Percentiles rank a stretch among this genome's conserved stretches.
Evolutionary conservation across 2,113 vertebrate genomes (phyloP).

Genomic region (Gadus chalcogrammus): DNA sequence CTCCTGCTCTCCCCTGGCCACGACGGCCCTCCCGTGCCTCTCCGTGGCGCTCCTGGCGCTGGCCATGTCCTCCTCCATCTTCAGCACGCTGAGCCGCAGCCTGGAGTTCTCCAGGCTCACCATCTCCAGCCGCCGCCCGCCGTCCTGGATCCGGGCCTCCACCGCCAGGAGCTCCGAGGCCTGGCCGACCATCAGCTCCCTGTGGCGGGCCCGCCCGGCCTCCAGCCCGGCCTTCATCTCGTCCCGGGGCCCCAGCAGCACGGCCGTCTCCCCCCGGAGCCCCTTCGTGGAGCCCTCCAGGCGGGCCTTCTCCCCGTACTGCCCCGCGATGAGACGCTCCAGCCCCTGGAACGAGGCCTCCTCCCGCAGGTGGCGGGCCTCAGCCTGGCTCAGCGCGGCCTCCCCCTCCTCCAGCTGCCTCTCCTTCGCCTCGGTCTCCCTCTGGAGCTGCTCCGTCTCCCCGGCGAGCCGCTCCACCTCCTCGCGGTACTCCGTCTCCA

Average conservation of each 20-base stretch:
- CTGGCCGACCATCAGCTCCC: constrained; percentile 28
- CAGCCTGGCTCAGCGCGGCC: constrained; percentile 39
- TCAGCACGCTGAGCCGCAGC: constrained; percentile 36
- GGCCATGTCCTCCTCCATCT: constrained; percentile 23
- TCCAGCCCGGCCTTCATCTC: constrained; percentile 40
- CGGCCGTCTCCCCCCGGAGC: constrained; percentile 29
- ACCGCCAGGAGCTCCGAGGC: constrained; percentile 39
- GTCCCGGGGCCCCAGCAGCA: constrained; percentile 46
- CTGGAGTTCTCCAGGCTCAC: constrained; percentile 62
- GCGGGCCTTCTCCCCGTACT: constrained; percentile 19
- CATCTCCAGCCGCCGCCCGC: constrained; percentile 42
- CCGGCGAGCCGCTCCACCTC: constrained; percentile 23
- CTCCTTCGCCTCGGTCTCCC: constrained; percentile 40
- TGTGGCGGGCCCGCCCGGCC: constrained; percentile 4
- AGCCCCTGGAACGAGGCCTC: constrained; percentile 26
- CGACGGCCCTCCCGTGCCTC: constrained; percentile 8
- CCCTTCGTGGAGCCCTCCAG: constrained; percentile 33
- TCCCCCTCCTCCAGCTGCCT: constrained; percentile 42
- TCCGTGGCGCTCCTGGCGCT: constrained; percentile 7
- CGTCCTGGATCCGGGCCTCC: constrained; percentile 56
- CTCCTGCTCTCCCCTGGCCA: neutral
- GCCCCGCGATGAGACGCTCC: neutral
- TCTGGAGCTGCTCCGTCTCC: constrained; percentile 17
- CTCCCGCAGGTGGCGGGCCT: constrained; percentile 34
- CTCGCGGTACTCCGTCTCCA: neutral